Conservation (phyloP, 2,113 vertebrate genomes). For the Chauna torquata region DNA sequence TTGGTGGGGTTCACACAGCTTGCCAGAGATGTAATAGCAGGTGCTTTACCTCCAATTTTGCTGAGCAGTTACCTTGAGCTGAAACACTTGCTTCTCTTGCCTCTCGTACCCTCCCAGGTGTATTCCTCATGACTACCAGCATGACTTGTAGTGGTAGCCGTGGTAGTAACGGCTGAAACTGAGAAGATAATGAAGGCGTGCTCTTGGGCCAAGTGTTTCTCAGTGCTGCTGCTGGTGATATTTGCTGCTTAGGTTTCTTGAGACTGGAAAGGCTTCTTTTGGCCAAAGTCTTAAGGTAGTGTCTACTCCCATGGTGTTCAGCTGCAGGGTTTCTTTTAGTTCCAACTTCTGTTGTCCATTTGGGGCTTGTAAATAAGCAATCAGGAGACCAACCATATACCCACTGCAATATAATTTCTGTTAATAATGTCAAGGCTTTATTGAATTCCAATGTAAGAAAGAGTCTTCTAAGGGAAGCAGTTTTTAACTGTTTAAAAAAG, state of each 20-base stretch:
- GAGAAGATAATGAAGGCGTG: background rate
- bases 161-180: background rate
- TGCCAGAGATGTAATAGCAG: background rate
- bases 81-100: background rate
- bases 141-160: background rate
- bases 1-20: background rate
- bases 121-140: background rate
- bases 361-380: background rate
- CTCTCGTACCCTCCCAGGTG: background rate
- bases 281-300: background rate
- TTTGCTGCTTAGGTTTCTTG: background rate
- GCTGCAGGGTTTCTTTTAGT: background rate
- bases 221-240: background rate
- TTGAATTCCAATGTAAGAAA: background rate
- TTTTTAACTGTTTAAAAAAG: background rate
- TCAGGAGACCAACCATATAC: background rate
- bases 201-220: background rate
- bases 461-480: background rate
- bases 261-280: background rate
- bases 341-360: background rate
- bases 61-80: background rate
- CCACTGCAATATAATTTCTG: background rate
- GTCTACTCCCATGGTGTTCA: background rate
- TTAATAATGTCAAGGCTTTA: background rate
- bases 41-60: background rate